Percentiles rank a stretch among this genome's conserved stretches.
Conservation (phyloP, 2,888 invertebrate species). For the Clostera curtula region DNA sequence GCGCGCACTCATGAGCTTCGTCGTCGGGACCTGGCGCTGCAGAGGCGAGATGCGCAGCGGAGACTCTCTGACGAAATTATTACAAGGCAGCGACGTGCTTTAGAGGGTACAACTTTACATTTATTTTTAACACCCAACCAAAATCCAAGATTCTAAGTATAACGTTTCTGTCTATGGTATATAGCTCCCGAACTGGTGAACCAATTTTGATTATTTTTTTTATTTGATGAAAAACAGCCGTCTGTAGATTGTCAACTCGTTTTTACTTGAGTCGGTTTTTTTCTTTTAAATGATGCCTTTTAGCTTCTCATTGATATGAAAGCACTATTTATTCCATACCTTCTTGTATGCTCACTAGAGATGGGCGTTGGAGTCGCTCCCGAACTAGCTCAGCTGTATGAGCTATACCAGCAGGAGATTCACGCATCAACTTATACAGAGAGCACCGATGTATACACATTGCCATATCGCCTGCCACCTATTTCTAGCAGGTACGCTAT, state of each 20-base stretch:
- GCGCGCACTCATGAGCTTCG: conserved; percentile 91
- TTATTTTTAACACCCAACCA: too few relatives aligned
- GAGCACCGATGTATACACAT: conserved; percentile 71
- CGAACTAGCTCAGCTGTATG: conserved; percentile 86
- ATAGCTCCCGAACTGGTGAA: too few relatives aligned
- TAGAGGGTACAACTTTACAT: conserved; percentile 81
- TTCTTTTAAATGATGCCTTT: too few relatives aligned
- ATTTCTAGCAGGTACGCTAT: conserved; percentile 72
- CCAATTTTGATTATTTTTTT: too few relatives aligned
- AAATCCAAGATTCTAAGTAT: too few relatives aligned
- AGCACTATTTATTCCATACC: too few relatives aligned
- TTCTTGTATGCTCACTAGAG: conserved; percentile 48
- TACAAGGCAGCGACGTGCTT: conserved; percentile 87
- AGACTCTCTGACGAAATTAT: conserved; percentile 94
- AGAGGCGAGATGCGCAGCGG: conserved; percentile 88
- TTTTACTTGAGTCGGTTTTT: too few relatives aligned
- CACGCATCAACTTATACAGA: conserved; percentile 86
- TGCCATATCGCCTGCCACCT: conserved; percentile 76
- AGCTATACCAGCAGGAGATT: conserved; percentile 89
- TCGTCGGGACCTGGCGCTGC: conserved; percentile 86
- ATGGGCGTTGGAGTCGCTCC: conserved; percentile 80
- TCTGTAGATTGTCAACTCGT: too few relatives aligned
- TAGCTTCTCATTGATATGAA: too few relatives aligned
- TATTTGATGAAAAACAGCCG: too few relatives aligned
- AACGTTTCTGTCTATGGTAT: too few relatives aligned